Evolutionary conservation across 2,797 vertebrate species (phyloP), one percentile per base, ranked within the genome.

Genomic region (Danio albolineatus): DNA sequence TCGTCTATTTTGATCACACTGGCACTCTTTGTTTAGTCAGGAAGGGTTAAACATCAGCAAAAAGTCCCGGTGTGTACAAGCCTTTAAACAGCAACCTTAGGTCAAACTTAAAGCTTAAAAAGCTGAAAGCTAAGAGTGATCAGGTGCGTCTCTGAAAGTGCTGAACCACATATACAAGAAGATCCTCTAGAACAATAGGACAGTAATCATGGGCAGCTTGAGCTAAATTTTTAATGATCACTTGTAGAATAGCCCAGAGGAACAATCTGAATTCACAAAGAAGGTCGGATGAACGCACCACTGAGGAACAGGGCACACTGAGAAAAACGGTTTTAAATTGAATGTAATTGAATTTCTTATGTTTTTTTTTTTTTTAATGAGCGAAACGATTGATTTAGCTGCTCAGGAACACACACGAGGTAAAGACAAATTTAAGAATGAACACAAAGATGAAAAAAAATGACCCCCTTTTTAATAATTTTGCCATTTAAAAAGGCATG

Each of bases 401-500:
- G 84, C 91, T 92, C 89, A 92, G 89, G 88, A 90, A 80, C 41
- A 70, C 39, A 48, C 51, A 67, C 16, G 41, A 46, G 51, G 14
- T 66, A 54, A 46, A 16, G 19, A 2, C 70, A 36, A 7, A 59
- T 67, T 38, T 66, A 17, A 48, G 10, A 57, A 19, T 13, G 39
- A 6, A 21, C 41, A 53, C 38, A 19, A 7, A 28, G 14, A 44
- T 43, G 6, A n/a, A 56, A 41, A 56, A 41, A 43, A 65, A 65
- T 54, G 0, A 76, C 10, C 28, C 10, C 10, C 9, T 9, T 65
- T 70, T 12, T n/a, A 7, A 19, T 19, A 16, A 16, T 51, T 28
- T n/a, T 36, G 14, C 39, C 51, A 6, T 41, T 12, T 65, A 64
- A 8, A 53, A 64, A 51, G 17, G 13, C 28, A 39, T 36, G 12